Base-by-base conservation (phyloP, 2,797 vertebrate species). In the Darevskia mixta region DNA sequence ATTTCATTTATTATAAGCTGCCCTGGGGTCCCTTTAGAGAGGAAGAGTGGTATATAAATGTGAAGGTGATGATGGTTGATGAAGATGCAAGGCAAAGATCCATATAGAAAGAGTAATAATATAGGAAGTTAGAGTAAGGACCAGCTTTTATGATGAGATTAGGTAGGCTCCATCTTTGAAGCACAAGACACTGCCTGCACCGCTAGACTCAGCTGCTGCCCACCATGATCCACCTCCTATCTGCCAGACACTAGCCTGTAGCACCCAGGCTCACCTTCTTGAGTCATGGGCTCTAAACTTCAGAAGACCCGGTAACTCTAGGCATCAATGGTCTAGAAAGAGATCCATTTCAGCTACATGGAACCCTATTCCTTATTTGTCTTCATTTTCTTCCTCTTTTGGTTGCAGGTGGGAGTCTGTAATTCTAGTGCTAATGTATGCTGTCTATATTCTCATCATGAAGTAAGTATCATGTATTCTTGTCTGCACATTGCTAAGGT, bases 401-500 rank as follows among this genome's bases (percentile, higher is more conserved):
- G 83, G 93, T 96, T 95, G 38, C 95, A 99, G 99, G 98, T 99
- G 98, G 98, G 99, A 99, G 93, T 98, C 99, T 61, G 96, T 99
- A 82, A 97, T 98, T 32, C 95, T 99, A 78, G 97, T 99, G 87
- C 93, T 98, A 93, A 98, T 99, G 98, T 99, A 99, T 25, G 79
- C 98, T 61, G 96, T 98, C 96, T 99, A 99, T 97, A 99, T 99
- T 93, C 29, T 99, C 90, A 98, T 99, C 92, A 99, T 99, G 99
- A 99, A 99, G 99, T 99, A 97, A 98, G 98, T 98, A 89, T 88
- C 87, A 84, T 1, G 3, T 0, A 0, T 41, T 32, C 61, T 45
- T 5, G 0, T 41, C 27, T 82, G 7, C 72, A 85, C 80, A 76
- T 71, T 29, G 85, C 82, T 75, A 73, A 38, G 2, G 72, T 35